phyloP scores from a whole-genome alignment of 2,797 vertebrate species.

The Picus viridis region DNA sequence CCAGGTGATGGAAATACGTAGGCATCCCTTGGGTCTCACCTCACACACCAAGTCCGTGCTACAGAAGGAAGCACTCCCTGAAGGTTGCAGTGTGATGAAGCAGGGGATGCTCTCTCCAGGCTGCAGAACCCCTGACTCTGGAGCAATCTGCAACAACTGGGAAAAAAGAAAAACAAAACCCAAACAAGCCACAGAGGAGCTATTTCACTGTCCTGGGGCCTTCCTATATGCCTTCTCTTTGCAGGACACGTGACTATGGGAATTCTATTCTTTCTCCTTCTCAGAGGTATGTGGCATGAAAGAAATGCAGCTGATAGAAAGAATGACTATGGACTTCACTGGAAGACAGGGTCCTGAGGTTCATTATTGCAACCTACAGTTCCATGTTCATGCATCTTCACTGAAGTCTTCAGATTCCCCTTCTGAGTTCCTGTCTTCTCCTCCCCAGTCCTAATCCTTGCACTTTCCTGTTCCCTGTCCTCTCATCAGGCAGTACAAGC shows the following conservation, averaged over 20 bases:
- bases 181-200: background rate
- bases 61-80: slow-evolving; percentile 80
- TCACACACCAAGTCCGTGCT: slow-evolving; percentile 87
- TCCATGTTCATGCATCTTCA: background rate
- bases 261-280: background rate
- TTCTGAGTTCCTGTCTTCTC: background rate
- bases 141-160: slow-evolving; percentile 79
- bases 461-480: background rate
- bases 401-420: background rate
- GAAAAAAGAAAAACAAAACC: background rate
- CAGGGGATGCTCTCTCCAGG: slow-evolving; percentile 83
- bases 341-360: background rate
- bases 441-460: background rate
- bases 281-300: background rate
- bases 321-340: background rate
- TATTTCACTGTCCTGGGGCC: background rate
- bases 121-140: slow-evolving; percentile 79
- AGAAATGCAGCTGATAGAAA: background rate
- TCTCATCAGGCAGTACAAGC: background rate
- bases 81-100: slow-evolving; percentile 83
- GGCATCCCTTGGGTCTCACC: slow-evolving; percentile 70
- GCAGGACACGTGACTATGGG: background rate
- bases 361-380: background rate
- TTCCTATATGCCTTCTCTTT: background rate
- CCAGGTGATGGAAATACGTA: background rate